Base-by-base conservation (phyloP, 2,797 vertebrate genomes). In the Poeciliopsis gracilis region DNA sequence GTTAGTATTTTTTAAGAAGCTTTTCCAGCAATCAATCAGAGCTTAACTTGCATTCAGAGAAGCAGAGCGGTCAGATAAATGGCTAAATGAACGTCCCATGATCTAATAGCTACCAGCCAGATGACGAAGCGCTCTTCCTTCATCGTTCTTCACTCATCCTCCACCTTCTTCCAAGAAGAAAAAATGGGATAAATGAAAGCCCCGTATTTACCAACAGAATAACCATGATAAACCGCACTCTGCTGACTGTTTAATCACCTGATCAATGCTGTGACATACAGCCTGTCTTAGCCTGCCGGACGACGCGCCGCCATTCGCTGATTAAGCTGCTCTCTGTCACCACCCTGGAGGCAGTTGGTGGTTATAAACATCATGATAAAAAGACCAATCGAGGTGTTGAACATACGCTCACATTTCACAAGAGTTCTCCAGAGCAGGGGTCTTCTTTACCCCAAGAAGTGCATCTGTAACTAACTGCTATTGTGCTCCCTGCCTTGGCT, bases 191-290 rank as follows among this genome's bases (percentile, higher is more conserved):
- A 28, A 45, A 63, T 43, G 16, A 72, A 74, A 86, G 33, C 66
- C 18, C 1, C 46, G 16, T 73, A 43, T 72, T 84, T 82, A 89
- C 90, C 83, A 89, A 77, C 63, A 82, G 78, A 75, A 85, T 74
- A 82, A 79, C 86, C 71, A 8, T 77, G 89, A 87, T 47, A 45
- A 83, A 83, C 81, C 82, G 66, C 84, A 36, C 76, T 75, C 87
- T 30, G 38, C 76, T 75, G 84, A 78, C 79, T 28, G 13, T 77
- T 87, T 88, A 90, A 93, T 84, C 72, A 82, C 77, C 73, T 69
- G 79, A 92, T 93, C 92, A 38, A 92, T 93, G 84, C 74, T 0
- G 61, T 83, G 90, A 93, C 79, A 45, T 75, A 89, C 80, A 71
- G 74, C 80, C 81, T 79, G 75, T 78, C 89, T 73, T 30, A 18